These are phyloP conservation scores for Ophioninae sp. DNA, from an alignment of 2,888 invertebrate genomes.

Conservation along the genomic window DNA sequence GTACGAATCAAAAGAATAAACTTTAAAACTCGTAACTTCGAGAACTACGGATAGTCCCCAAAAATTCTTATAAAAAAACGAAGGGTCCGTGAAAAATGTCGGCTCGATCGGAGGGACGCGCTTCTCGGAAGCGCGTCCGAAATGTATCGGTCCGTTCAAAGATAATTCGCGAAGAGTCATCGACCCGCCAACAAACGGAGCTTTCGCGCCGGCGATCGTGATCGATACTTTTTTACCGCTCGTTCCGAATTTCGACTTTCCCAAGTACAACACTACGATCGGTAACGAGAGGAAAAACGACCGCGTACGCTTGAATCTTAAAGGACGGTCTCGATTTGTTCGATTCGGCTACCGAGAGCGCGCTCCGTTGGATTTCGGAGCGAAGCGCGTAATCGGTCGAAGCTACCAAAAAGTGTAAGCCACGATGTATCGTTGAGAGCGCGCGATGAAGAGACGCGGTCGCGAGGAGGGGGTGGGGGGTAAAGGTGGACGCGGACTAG, in stretches of 20 bases:
- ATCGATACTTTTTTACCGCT: no score
- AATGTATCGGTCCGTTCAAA: no score
- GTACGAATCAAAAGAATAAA: no score
- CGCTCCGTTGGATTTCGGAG: constrained; percentile 35
- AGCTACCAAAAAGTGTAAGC: constrained; percentile 29
- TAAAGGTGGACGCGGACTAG: not conserved
- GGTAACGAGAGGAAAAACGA: constrained; percentile 20
- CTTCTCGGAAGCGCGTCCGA: no score
- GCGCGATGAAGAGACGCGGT: constrained; percentile 16
- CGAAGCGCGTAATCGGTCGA: constrained; percentile 29
- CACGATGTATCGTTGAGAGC: constrained; percentile 17
- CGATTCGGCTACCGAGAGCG: constrained; percentile 49
- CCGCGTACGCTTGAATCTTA: constrained; percentile 49
- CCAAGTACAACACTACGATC: constrained; percentile 6
- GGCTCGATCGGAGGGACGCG: no score
- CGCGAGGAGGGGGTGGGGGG: constrained; percentile 36
- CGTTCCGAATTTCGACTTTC: constrained; percentile 12
- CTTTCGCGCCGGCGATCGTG: no score
- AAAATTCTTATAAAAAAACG: no score
- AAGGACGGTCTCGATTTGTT: constrained; percentile 37
- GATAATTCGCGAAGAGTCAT: no score
- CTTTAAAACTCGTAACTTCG: no score
- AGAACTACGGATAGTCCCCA: no score
- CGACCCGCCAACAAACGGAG: no score
- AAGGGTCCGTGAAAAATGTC: no score